Conservation (phyloP, 2,113 vertebrate species). For the Lutjanus erythropterus region DNA sequence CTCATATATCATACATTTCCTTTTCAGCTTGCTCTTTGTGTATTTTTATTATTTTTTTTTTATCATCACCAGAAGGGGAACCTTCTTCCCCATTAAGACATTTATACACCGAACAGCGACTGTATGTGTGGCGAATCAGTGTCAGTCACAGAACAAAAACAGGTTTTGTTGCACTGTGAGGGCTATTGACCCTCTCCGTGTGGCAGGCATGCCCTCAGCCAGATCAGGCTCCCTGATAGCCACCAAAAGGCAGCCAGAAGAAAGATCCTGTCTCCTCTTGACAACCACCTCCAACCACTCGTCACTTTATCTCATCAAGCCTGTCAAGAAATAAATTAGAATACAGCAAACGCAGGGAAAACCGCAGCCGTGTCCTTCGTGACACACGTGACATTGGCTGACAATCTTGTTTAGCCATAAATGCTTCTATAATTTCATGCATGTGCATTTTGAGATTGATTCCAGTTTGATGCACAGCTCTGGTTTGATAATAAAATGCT, state of each 20-base stretch:
- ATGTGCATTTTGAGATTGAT: slow-evolving; percentile 52
- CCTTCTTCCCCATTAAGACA: slow-evolving; percentile 35
- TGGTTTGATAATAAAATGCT: slow-evolving; percentile 15
- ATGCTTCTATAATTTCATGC: slow-evolving; percentile 48
- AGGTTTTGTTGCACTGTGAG: slow-evolving; percentile 51
- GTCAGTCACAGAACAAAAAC: slow-evolving; percentile 68
- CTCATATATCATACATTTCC: slow-evolving; percentile 16
- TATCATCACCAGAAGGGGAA: slow-evolving; percentile 12
- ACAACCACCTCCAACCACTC: slow-evolving; percentile 57
- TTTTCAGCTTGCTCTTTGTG: slow-evolving; percentile 1
- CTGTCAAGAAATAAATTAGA: slow-evolving; percentile 77
- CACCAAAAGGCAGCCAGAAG: slow-evolving; percentile 45
- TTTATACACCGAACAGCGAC: slow-evolving; percentile 25
- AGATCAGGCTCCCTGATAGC: slow-evolving; percentile 73
- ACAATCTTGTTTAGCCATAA: slow-evolving; percentile 41
- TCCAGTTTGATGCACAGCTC: slow-evolving; percentile 39
- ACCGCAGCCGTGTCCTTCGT: slow-evolving; percentile 41
- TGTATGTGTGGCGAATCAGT: slow-evolving; percentile 25
- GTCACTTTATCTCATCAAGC: slow-evolving; percentile 75
- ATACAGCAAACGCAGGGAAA: slow-evolving; percentile 45
- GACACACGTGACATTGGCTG: slow-evolving; percentile 39
- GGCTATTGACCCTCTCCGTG: slow-evolving; percentile 66
- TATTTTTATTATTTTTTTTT: slow-evolving; percentile 1
- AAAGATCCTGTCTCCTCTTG: slow-evolving; percentile 64
- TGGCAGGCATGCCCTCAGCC: slow-evolving; percentile 49